Evolutionary conservation across 2,113 vertebrate species (phyloP).

Genomic region (Larimichthys polyactis): DNA sequence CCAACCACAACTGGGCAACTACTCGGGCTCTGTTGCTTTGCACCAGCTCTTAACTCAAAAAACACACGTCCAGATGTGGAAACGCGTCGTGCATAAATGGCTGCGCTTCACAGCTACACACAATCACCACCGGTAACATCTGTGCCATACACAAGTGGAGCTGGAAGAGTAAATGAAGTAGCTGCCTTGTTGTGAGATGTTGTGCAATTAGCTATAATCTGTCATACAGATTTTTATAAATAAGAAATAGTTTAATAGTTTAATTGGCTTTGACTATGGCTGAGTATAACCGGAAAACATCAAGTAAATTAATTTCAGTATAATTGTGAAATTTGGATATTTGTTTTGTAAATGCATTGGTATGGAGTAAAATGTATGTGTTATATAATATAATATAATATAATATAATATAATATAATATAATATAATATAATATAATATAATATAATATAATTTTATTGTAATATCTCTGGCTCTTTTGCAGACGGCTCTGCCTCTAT

Average conservation of each 20-base stretch:
- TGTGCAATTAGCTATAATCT: neutral
- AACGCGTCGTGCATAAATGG: slow-evolving; percentile 22
- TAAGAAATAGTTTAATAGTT: neutral
- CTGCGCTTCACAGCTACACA: slow-evolving; percentile 16
- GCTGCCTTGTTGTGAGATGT: slow-evolving; percentile 1
- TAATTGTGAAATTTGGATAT: neutral
- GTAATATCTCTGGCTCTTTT: neutral
- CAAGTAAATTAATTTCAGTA: neutral
- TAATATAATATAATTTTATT: neutral
- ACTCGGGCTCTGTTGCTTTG: slow-evolving; percentile 24
- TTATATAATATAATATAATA: neutral
- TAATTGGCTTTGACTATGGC: neutral
- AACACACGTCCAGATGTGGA: slow-evolving; percentile 48
- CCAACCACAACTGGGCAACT: slow-evolving; percentile 31
- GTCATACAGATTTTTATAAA: too few relatives aligned
- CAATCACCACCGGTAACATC: slow-evolving; percentile 17
- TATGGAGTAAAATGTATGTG: neutral
- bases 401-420: too few relatives aligned
- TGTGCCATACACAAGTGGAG: slow-evolving; percentile 16
- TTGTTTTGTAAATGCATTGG: neutral
- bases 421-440: too few relatives aligned
- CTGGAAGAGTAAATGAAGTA: slow-evolving; percentile 2
- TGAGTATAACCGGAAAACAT: neutral
- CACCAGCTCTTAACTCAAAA: slow-evolving; percentile 32
- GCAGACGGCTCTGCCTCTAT: slow-evolving; percentile 21